Base-by-base conservation (phyloP, 2,888 invertebrate genomes). In the Drosophila pseudotalamancana region DNA sequence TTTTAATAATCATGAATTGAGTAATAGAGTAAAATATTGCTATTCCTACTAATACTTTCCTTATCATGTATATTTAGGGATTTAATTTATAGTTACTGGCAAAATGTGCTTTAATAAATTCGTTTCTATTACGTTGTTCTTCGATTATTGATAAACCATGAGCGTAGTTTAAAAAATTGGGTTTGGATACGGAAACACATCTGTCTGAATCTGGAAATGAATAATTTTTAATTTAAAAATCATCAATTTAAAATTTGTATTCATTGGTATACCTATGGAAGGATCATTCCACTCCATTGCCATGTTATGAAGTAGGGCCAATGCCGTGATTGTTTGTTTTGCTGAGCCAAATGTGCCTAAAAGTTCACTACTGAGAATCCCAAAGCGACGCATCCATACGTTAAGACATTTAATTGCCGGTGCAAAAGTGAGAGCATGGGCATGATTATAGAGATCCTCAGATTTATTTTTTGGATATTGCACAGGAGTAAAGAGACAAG, bases 271-370 rank as follows among this genome's bases (percentile, higher is more conserved):
- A 81, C 89, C 84, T 34, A 85, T 70, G 35, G 77, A 77, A 0
- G 74, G 72, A 67, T 90, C 89, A 34, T 72, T 76, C 85, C 89
- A 89, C n/a, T 89, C 89, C 54, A 89, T 78, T 9, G 89, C 89
- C 87, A 89, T 89, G 25, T 89, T 89, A 23, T 89, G 89, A 3
- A 89, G 73, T 21, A 89, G 59, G 4, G 84, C 88, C 21, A 89
- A 51, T 8, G 89, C 89, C 0, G 89, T 86, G 27, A 89, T 77
- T 51, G 84, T 81, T 34, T 90, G 87, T 27, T 86, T 87, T 6
- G 75, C 80, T 0, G 80, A 73, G 4, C 67, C 75, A 49, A 77
- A 80, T n/a, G 90, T 82, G 4, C 78, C 72, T 4, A 69, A 45
- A 9, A 88, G 64, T 59, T 81, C 82, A 23, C 68, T 78, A 6